These are phyloP conservation scores for Drosophila picticornis DNA, from an alignment of 2,888 invertebrate genomes.

Conservation along the genomic window DNA sequence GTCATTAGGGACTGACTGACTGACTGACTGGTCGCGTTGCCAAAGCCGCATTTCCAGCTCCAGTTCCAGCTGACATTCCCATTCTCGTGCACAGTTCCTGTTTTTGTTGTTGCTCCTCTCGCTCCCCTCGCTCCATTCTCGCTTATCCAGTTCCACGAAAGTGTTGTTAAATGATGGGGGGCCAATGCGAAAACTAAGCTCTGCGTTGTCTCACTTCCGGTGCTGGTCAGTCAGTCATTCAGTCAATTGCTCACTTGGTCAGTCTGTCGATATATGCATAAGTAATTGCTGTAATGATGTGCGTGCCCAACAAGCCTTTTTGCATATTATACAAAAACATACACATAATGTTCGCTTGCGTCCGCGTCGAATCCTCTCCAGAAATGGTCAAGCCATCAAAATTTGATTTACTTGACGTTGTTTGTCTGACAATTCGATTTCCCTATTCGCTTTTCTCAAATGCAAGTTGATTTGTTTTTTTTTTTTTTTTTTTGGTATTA, in stretches of 20 bases:
- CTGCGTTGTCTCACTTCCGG: slow-evolving; percentile 59
- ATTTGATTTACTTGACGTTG: slow-evolving; percentile 6
- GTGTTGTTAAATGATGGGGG: slow-evolving; percentile 57
- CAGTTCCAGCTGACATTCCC: slow-evolving; percentile 21
- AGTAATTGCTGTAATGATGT: slow-evolving; percentile 71
- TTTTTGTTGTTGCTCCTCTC: not conserved
- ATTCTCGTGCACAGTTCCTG: slow-evolving; percentile 1
- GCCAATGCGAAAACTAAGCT: slow-evolving; percentile 61
- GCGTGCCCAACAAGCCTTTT: slow-evolving; percentile 60
- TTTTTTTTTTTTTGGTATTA: slow-evolving; percentile 5
- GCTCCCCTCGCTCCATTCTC: not conserved
- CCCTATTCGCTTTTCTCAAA: slow-evolving; percentile 36
- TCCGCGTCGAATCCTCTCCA: slow-evolving; percentile 38
- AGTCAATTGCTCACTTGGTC: slow-evolving; percentile 39
- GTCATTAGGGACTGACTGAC: slow-evolving; percentile 57
- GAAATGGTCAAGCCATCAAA: slow-evolving; percentile 41
- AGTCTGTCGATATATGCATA: slow-evolving; percentile 26
- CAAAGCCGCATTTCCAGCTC: slow-evolving; percentile 1
- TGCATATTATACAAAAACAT: slow-evolving; percentile 56
- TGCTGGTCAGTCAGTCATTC: slow-evolving; percentile 37
- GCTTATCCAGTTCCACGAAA: slow-evolving; percentile 57
- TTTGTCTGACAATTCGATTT: slow-evolving; percentile 54
- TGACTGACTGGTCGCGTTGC: slow-evolving; percentile 13
- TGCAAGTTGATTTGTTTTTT: not conserved
- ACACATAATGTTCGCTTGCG: slow-evolving; percentile 25